Conservation (phyloP, 2,888 invertebrate genomes). For the Tupiocoris notatus region DNA sequence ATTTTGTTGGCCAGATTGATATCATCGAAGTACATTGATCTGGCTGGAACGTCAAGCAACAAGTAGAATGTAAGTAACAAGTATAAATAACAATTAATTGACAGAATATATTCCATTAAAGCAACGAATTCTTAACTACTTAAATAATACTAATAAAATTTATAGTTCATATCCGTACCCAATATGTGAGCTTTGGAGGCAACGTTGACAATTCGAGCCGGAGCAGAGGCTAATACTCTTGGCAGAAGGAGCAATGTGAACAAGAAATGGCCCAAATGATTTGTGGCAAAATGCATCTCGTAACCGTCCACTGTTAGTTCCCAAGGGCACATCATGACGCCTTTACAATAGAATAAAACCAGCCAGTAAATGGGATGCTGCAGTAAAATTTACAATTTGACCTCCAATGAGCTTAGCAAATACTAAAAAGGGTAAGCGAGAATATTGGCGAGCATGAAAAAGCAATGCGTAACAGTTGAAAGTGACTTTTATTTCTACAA, state of each 20-base stretch:
- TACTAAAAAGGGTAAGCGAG: too few relatives aligned
- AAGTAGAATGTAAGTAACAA: too few relatives aligned
- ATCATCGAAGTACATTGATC: constrained; percentile 64
- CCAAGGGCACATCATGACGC: constrained; percentile 57
- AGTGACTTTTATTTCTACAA: too few relatives aligned
- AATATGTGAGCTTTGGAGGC: constrained; percentile 49
- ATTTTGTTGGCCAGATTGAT: constrained; percentile 50
- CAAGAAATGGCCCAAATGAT: constrained; percentile 64
- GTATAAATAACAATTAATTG: too few relatives aligned
- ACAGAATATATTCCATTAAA: too few relatives aligned
- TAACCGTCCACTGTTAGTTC: constrained; percentile 58
- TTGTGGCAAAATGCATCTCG: constrained; percentile 62
- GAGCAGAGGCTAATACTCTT: constrained; percentile 55
- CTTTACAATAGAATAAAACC: constrained; percentile 47
- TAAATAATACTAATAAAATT: too few relatives aligned
- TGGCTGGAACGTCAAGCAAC: constrained; percentile 46
- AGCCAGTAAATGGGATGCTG: too few relatives aligned
- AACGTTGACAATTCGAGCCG: constrained; percentile 53
- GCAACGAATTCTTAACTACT: too few relatives aligned
- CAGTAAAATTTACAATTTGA: too few relatives aligned
- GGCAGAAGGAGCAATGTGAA: constrained; percentile 62
- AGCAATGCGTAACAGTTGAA: too few relatives aligned
- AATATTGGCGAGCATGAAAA: too few relatives aligned
- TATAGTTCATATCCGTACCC: background rate
- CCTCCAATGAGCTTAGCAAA: too few relatives aligned